Conservation (phyloP, 2,797 vertebrate genomes). For the Poecilia gillii region DNA sequence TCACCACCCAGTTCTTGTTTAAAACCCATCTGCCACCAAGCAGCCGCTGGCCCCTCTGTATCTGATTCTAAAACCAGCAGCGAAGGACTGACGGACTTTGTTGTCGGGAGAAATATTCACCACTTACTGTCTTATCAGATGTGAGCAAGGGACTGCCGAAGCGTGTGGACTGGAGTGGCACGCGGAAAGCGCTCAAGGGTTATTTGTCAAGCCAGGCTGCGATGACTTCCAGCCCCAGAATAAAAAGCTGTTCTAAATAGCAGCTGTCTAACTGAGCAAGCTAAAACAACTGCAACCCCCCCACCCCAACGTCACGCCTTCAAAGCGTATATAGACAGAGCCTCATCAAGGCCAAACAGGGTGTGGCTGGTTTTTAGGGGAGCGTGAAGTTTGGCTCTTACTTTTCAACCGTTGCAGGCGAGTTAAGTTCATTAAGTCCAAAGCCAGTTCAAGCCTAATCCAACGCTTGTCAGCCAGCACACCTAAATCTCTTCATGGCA, state of each 20-base stretch:
- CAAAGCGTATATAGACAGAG: slow-evolving; percentile 35
- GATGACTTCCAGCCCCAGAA: slow-evolving; percentile 51
- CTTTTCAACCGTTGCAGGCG: slow-evolving; percentile 1
- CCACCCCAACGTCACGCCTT: slow-evolving; percentile 32
- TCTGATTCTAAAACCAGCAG: slow-evolving; percentile 64
- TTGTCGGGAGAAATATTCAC: slow-evolving; percentile 57
- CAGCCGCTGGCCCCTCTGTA: slow-evolving; percentile 66
- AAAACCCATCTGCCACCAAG: slow-evolving; percentile 64
- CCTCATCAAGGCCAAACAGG: slow-evolving; percentile 21
- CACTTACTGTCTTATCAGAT: slow-evolving; percentile 66
- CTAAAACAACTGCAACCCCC: slow-evolving; percentile 59
- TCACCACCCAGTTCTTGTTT: slow-evolving; percentile 71
- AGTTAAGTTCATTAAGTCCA: slow-evolving; percentile 59
- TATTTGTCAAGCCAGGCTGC: slow-evolving; percentile 64
- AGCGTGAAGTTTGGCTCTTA: slow-evolving; percentile 27
- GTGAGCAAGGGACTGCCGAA: slow-evolving; percentile 46
- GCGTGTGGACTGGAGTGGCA: slow-evolving; percentile 44
- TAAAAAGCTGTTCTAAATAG: slow-evolving; percentile 58
- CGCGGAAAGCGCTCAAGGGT: slow-evolving; percentile 62
- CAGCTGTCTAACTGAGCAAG: slow-evolving; percentile 38
- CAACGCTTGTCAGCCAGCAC: slow-evolving; percentile 70
- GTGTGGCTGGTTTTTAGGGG: slow-evolving; percentile 44
- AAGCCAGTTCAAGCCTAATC: slow-evolving; percentile 76
- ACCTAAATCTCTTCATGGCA: slow-evolving; percentile 79
- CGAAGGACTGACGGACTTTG: slow-evolving; percentile 45